Percentiles rank a stretch among this genome's conserved stretches.
phyloP scores from a whole-genome alignment of 2,888 invertebrate genomes.

The Harpagoxenus sublaevis region DNA sequence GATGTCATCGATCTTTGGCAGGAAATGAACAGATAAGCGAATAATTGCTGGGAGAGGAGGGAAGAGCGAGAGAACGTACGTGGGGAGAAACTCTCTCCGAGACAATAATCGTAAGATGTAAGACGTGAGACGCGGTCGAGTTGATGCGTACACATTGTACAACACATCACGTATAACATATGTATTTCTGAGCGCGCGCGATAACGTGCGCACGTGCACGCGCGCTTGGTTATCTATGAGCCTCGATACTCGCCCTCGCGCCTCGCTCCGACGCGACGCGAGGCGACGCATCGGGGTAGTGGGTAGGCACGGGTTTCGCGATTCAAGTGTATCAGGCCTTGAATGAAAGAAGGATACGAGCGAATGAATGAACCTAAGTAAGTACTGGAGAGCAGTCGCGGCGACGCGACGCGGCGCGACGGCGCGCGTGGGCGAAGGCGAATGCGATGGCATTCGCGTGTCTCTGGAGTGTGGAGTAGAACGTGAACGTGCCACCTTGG shows the following conservation, averaged over 20 bases:
- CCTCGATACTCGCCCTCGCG: slow-evolving; percentile 23
- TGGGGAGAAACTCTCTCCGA: neutral
- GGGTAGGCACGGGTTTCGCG: slow-evolving; percentile 48
- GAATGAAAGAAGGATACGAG: slow-evolving; percentile 79
- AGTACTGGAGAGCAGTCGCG: slow-evolving; percentile 51
- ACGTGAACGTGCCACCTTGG: neutral
- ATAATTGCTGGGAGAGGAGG: slow-evolving; percentile 14
- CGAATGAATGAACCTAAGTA: slow-evolving; percentile 75
- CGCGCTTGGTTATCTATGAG: slow-evolving; percentile 54
- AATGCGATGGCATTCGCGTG: neutral
- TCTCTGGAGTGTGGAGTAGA: neutral
- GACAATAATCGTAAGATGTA: slow-evolving; percentile 10
- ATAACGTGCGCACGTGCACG: slow-evolving; percentile 50
- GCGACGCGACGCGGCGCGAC: neutral
- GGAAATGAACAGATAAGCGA: slow-evolving; percentile 31
- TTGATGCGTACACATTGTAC: neutral
- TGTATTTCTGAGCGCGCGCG: neutral
- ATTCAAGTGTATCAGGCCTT: slow-evolving; percentile 75
- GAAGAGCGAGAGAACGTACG: neutral
- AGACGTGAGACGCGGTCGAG: neutral
- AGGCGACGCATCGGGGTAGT: no score
- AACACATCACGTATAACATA: slow-evolving; percentile 21
- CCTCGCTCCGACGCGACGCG: neutral
- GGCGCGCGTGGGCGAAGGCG: slow-evolving; percentile 71
- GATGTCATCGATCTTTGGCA: slow-evolving; percentile 14